Base-by-base conservation (phyloP, 2,888 invertebrate genomes). In the Invenusta paracnida region DNA sequence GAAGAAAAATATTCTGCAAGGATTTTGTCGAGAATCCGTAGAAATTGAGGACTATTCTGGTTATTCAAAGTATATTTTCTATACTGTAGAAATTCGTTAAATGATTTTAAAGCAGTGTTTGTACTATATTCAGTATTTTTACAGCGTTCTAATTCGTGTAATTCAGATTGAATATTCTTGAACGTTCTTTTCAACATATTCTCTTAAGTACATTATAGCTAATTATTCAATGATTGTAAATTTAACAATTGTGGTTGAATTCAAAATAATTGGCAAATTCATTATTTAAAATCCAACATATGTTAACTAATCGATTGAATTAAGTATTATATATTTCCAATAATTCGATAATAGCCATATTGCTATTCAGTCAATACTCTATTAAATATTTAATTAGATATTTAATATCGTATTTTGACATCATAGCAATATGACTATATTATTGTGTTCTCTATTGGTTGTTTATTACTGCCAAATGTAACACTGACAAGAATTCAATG, bases 1-100 rank as follows among this genome's bases (percentile, higher is more conserved):
- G 73, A 73, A 73, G 73, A 73, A 73, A 73, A 73, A 73, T 48
- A 48, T 48, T 48, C 48, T 17, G 48, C 48, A 48, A 48, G 48
- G 48, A 48, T 48, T 48, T 48, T 48, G 48, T 48, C 48, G 48
- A 48, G 17, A 48, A 48, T 48, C 48, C 5, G 48, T 48, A 48
- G 48, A 48, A 48, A 48, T 48, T 48, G 48, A 48, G 48, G 48
- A 48, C 48, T 48, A 48, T 48, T 48, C 48, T 48, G 48, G 17
- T 48, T 48, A 48, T 48, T 48, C 48, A 48, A 48, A 48, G 48
- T 48, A 48, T 17, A 48, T 48, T 48, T 48, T 48, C n/a, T 48
- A 48, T 48, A 48, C 48, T 48, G 48, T 48, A 48, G 48, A 48
- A 48, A 48, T 48, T 48, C 48, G 48, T 48, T 48, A 48, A 48